A percentile compares a stretch with the other conserved stretches of the same genome.
phyloP scores from a whole-genome alignment of 2,113 vertebrate genomes.

The Callaeas wilsoni region DNA sequence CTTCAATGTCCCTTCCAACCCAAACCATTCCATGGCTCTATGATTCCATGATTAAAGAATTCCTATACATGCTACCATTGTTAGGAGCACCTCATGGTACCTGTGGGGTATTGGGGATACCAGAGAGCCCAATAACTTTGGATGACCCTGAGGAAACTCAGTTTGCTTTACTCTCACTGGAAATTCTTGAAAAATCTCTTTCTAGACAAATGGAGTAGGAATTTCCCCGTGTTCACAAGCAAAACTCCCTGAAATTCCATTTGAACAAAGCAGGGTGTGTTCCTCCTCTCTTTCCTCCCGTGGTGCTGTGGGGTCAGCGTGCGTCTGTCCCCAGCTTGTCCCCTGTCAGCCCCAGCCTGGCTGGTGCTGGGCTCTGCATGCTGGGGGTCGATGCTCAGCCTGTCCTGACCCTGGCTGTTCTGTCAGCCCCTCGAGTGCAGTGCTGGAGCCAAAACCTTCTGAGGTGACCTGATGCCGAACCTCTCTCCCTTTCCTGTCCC shows the following conservation, averaged over 20 bases:
- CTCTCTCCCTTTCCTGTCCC: not conserved
- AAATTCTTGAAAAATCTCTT: not conserved
- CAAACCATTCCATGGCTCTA: not conserved
- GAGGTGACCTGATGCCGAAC: not conserved
- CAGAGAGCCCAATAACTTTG: not conserved
- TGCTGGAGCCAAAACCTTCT: not conserved
- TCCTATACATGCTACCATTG: not conserved
- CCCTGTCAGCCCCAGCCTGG: not conserved
- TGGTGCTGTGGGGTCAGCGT: accelerated
- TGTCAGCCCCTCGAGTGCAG: not conserved
- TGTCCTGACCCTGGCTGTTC: not conserved
- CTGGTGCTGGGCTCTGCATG: not conserved
- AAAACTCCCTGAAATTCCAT: not conserved
- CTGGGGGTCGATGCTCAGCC: not conserved
- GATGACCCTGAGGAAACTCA: not conserved
- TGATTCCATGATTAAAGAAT: not conserved
- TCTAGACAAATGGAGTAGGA: not conserved
- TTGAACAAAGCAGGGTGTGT: not conserved
- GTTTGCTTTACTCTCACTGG: not conserved
- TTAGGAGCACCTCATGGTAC: too few species aligned
- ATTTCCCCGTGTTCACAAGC: not conserved
- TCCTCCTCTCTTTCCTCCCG: accelerated
- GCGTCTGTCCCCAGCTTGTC: not conserved
- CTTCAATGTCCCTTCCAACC: accelerated
- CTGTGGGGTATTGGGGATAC: not conserved